A percentile compares a stretch with the other conserved stretches of the same genome.
phyloP scores from a whole-genome alignment of 2,888 invertebrate genomes.

The Tetramorium bicarinatum region DNA sequence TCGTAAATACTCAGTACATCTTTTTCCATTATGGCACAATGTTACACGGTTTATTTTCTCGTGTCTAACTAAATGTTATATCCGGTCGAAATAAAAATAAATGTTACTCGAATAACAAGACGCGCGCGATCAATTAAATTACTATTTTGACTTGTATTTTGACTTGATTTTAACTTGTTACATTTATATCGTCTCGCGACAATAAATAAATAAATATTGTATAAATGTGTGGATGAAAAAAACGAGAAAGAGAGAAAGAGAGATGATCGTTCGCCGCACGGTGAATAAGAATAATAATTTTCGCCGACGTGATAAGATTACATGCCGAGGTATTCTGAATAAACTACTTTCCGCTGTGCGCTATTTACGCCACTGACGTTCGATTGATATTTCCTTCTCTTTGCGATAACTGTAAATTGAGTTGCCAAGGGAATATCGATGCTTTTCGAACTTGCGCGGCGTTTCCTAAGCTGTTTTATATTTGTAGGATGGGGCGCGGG shows the following conservation, averaged over 20 bases:
- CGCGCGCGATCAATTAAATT: conserved; percentile 1
- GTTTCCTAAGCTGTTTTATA: conserved; percentile 56
- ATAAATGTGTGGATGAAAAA: not conserved
- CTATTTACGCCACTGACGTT: conserved; percentile 35
- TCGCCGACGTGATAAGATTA: conserved; percentile 28
- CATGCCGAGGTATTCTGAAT: conserved; percentile 15
- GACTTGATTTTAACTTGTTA: no score
- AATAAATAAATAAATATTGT: conserved; percentile 4
- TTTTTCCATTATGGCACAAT: conserved; percentile 6
- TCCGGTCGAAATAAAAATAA: conserved; percentile 22
- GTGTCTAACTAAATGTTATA: not conserved
- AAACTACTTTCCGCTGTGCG: conserved; percentile 24
- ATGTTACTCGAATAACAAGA: not conserved
- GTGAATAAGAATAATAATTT: conserved; percentile 15
- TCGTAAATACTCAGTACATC: conserved; percentile 11
- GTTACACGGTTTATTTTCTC: conserved; percentile 29
- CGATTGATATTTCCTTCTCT: conserved; percentile 47
- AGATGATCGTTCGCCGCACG: not conserved
- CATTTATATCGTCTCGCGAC: not conserved
- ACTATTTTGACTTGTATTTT: conserved; percentile 23
- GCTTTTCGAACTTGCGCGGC: conserved; percentile 42
- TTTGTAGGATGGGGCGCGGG: conserved; percentile 16
- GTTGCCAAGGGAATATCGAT: conserved; percentile 52
- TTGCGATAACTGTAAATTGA: conserved; percentile 56
- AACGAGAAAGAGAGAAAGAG: not conserved